Percentiles rank a stretch among this genome's conserved stretches.
Evolutionary conservation across 2,113 vertebrate genomes (phyloP).

Genomic region (Aptenodytes patagonicus): DNA sequence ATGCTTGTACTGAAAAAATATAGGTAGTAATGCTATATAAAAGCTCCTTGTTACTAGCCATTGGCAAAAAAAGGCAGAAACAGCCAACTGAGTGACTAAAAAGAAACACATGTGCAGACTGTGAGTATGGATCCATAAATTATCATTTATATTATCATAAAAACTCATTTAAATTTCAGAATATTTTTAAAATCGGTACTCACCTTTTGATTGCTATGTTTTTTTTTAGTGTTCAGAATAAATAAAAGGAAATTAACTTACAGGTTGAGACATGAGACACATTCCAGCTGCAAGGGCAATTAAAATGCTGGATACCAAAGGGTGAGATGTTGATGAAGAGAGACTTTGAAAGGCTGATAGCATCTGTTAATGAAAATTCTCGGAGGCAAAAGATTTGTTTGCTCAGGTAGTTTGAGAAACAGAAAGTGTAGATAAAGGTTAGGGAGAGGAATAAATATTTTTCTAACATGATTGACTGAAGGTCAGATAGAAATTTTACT

Average conservation of each 20-base stretch:
- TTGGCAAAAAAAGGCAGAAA: neutral
- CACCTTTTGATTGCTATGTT: slow-evolving; percentile 30
- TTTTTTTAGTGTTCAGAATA: slow-evolving; percentile 39
- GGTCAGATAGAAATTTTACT: slow-evolving; percentile 43
- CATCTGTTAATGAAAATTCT: slow-evolving; percentile 57
- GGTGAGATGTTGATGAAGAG: slow-evolving; percentile 40
- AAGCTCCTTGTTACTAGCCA: neutral
- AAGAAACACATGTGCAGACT: neutral
- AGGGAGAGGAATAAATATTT: slow-evolving; percentile 43
- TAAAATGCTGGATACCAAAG: slow-evolving; percentile 50
- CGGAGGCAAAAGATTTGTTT: slow-evolving; percentile 46
- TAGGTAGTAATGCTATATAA: neutral
- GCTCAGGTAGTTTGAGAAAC: slow-evolving; percentile 39
- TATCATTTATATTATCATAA: slow-evolving; percentile 39
- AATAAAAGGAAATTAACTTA: slow-evolving; percentile 55
- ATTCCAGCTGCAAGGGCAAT: slow-evolving; percentile 48
- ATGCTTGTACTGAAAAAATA: neutral
- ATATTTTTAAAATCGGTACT: slow-evolving; percentile 3
- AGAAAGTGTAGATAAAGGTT: slow-evolving; percentile 38
- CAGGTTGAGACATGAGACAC: neutral
- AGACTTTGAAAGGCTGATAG: slow-evolving; percentile 50
- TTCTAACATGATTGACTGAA: slow-evolving; percentile 50
- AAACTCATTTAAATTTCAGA: slow-evolving; percentile 64
- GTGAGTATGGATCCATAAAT: slow-evolving; percentile 42
- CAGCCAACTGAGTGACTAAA: neutral